Conservation (phyloP, 1,140 invertebrate genomes). For the Hyposmocoma kahamanoa region DNA sequence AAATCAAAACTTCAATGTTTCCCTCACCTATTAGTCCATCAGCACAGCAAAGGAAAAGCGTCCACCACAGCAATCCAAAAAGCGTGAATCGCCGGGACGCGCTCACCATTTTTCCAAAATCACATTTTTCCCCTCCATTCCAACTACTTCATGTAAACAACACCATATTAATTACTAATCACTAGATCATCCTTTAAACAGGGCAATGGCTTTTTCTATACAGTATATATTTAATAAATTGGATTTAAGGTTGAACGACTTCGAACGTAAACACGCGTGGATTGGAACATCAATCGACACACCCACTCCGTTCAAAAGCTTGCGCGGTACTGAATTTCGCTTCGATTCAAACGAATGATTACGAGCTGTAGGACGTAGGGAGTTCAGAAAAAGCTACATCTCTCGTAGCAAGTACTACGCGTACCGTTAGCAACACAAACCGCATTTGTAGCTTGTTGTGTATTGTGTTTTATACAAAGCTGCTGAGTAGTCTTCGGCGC, state of each 20-base stretch:
- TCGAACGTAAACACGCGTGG: constrained; percentile 43
- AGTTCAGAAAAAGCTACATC: too few species aligned
- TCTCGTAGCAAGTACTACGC: too few species aligned
- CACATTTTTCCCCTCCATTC: constrained; percentile 55
- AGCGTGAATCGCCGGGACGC: constrained; percentile 46
- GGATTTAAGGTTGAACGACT: constrained; percentile 46
- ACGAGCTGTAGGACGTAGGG: too few species aligned
- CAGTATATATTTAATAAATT: constrained; percentile 45
- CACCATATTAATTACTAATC: constrained; percentile 38
- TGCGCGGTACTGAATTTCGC: constrained; percentile 38
- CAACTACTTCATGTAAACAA: constrained; percentile 27
- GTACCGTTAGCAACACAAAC: too few species aligned
- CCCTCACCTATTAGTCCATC: constrained; percentile 58
- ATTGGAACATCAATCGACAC: constrained; percentile 18
- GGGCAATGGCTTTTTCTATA: constrained; percentile 33
- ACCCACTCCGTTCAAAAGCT: constrained; percentile 23
- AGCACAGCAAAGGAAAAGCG: constrained; percentile 27
- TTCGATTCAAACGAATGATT: background rate
- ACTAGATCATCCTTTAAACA: constrained; percentile 37
- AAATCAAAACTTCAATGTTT: too few species aligned
- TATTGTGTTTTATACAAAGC: too few species aligned
- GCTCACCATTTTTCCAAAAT: constrained; percentile 64
- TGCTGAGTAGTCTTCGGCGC: too few species aligned
- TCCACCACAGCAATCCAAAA: constrained; percentile 44
- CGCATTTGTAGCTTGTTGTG: too few species aligned